phyloP scores from a whole-genome alignment of 2,888 invertebrate species.

The Troilus luridus region DNA sequence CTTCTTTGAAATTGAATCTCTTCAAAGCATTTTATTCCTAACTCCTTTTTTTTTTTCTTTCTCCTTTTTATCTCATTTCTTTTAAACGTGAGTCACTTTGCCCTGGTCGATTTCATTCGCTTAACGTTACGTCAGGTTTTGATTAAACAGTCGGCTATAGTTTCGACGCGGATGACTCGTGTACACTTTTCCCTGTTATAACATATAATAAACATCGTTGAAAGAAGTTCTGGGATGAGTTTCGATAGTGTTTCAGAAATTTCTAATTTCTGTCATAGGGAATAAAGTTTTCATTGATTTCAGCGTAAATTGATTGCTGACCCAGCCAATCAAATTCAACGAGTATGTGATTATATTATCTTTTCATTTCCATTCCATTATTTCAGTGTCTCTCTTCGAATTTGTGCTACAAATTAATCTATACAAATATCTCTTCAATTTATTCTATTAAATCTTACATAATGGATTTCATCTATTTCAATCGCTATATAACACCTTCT shows the following conservation, averaged over 20 bases:
- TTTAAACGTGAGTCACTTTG: slow-evolving; percentile 40
- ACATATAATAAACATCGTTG: neutral
- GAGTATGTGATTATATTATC: neutral
- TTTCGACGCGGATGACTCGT: neutral
- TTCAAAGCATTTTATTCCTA: slow-evolving; percentile 47
- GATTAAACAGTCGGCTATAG: slow-evolving; percentile 25
- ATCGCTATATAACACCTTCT: no score
- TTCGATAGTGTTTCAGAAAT: neutral
- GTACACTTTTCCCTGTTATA: neutral
- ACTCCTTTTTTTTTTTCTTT: neutral
- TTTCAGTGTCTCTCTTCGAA: neutral
- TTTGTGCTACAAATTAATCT: neutral
- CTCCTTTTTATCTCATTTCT: slow-evolving; percentile 36
- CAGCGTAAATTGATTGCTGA: neutral
- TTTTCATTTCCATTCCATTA: neutral
- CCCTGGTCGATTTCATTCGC: neutral
- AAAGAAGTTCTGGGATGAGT: neutral
- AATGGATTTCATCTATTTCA: no score
- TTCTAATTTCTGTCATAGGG: neutral
- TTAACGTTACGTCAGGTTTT: slow-evolving; percentile 1
- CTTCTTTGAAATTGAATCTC: slow-evolving; percentile 54
- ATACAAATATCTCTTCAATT: no score
- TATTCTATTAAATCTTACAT: no score
- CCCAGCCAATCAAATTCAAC: neutral
- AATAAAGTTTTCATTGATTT: neutral